Evolutionary conservation across 2,797 vertebrate species (phyloP).

Genomic region (Pelochelys cantorii): DNA sequence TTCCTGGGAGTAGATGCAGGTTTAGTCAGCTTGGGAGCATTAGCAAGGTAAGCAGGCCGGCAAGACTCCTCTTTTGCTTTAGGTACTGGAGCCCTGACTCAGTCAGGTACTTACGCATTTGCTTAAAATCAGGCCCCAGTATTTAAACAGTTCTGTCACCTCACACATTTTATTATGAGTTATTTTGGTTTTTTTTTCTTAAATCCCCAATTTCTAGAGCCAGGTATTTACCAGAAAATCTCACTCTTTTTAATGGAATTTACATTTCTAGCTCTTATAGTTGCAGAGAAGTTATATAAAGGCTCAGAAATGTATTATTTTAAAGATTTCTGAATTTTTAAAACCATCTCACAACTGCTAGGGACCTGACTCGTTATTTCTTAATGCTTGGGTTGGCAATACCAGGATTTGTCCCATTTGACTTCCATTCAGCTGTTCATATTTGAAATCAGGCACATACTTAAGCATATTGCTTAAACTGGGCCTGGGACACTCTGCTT

Average conservation of each 20-base stretch:
- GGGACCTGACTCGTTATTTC: rapidly evolving
- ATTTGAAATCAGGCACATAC: background rate
- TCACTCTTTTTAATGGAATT: background rate
- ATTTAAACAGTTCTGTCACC: background rate
- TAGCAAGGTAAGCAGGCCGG: background rate
- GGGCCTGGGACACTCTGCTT: background rate
- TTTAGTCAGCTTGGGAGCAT: background rate
- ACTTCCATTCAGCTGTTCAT: background rate
- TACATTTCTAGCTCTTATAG: background rate
- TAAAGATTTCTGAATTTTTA: background rate
- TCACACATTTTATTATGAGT: background rate
- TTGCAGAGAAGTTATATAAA: background rate
- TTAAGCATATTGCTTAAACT: background rate
- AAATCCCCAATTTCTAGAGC: background rate
- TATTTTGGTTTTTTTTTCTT: background rate
- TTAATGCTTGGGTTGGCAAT: background rate
- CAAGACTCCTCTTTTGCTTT: background rate
- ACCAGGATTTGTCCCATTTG: background rate
- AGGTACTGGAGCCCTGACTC: background rate
- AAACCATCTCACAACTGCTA: background rate
- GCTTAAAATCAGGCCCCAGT: rapidly evolving
- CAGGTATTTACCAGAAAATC: background rate
- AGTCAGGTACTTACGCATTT: background rate
- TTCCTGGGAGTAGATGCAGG: background rate
- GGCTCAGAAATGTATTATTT: background rate